phyloP scores from a whole-genome alignment of 1,140 invertebrate genomes.

The fruit fly (Drosophila melanogaster) region Release_6_plus_ISO1_MT NT_033777.3:14565501-14566000 shows the following conservation, averaged over 20 bases:
- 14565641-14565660: background rate
- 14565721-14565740: background rate
- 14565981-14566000: slow-evolving; percentile 13
- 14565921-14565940: slow-evolving; percentile 1
- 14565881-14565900: slow-evolving; percentile 11
- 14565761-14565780: slow-evolving; percentile 2
- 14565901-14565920: slow-evolving; percentile 10
- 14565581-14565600: background rate
- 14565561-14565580: slow-evolving; percentile 12
- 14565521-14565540: too few species aligned
- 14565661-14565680: background rate
- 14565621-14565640: background rate
- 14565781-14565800: slow-evolving; percentile 21
- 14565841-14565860: background rate
- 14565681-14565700: slow-evolving; percentile 12
- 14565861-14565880: background rate
- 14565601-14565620: background rate
- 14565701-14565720: background rate
- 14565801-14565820: slow-evolving; percentile 16
- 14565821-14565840: slow-evolving; percentile 35
- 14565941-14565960: slow-evolving; percentile 14
- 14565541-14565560: too few species aligned
- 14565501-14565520: too few species aligned
- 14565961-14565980: slow-evolving; percentile 26
- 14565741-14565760: slow-evolving; percentile 10